These are phyloP conservation scores for Saguinus midas DNA, from an alignment of 2,113 vertebrate genomes.

Conservation along the genomic window DNA sequence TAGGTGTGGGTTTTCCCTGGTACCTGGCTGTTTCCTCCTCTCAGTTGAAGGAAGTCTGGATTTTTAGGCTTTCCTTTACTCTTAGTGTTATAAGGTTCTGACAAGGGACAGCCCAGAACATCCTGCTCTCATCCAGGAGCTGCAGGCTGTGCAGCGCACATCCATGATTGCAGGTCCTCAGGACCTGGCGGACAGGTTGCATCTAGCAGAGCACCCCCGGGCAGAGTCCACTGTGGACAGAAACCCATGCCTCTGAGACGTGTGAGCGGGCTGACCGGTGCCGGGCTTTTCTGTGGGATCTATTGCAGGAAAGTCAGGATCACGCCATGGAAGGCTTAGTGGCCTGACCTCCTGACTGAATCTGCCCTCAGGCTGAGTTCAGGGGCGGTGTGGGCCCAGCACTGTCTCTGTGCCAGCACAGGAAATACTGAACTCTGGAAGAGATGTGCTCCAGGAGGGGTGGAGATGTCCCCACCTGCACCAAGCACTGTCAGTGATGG, in stretches of 20 bases:
- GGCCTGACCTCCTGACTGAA: not conserved
- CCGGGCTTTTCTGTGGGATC: not conserved
- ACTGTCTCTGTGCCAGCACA: not conserved
- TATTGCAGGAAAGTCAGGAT: no score
- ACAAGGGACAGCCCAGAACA: not conserved
- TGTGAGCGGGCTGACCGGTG: not conserved
- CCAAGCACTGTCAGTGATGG: accelerated
- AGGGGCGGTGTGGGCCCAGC: accelerated
- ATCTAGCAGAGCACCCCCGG: not conserved
- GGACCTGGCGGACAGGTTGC: not conserved
- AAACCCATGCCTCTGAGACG: no score
- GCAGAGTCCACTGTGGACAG: not conserved
- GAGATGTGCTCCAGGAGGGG: no score
- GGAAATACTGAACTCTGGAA: not conserved
- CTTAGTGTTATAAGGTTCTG: not conserved
- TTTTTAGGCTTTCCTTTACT: not conserved
- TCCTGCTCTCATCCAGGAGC: no score
- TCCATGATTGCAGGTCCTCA: accelerated
- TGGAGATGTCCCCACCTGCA: not conserved
- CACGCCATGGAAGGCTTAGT: accelerated
- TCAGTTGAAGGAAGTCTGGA: not conserved
- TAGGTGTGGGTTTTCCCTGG: not conserved
- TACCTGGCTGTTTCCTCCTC: accelerated
- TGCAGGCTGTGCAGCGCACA: accelerated
- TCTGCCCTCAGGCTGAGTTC: no score